Evolutionary conservation across 2,888 invertebrate genomes (phyloP).

Genomic region (Apoderus coryli): DNA sequence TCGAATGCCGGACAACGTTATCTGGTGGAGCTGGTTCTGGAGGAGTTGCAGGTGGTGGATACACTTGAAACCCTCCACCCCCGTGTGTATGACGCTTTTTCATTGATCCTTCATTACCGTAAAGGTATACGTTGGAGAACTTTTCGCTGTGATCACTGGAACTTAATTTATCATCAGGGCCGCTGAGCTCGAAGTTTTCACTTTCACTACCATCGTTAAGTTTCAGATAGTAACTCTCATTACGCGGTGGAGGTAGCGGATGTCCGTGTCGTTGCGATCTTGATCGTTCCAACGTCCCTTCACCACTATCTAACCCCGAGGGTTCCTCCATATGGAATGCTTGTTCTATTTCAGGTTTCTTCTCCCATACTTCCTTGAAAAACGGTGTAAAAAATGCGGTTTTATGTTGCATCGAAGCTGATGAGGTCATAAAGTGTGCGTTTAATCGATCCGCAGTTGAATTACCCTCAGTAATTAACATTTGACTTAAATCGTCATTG

Average conservation of each 20-base stretch:
- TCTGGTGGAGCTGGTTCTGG: conserved; percentile 77
- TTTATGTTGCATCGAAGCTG: conserved; percentile 71
- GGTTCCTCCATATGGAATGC: conserved; percentile 78
- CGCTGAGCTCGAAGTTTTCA: conserved; percentile 49
- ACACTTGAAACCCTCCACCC: conserved; percentile 59
- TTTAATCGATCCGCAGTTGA: conserved; percentile 77
- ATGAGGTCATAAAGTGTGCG: conserved; percentile 86
- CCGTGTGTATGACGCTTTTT: conserved; percentile 23
- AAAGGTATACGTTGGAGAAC: conserved; percentile 46
- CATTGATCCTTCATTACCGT: conserved; percentile 42
- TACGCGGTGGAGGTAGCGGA: conserved; percentile 53
- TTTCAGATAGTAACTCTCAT: conserved; percentile 66
- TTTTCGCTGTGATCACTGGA: conserved; percentile 56
- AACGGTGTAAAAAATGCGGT: conserved; percentile 91
- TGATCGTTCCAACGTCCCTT: conserved; percentile 56
- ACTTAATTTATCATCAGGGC: conserved; percentile 40
- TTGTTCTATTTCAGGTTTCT: conserved; percentile 87
- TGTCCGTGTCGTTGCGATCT: conserved; percentile 42
- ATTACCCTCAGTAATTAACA: conserved; percentile 85
- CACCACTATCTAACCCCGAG: conserved; percentile 44
- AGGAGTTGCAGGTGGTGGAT: conserved; percentile 71
- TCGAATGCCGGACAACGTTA: conserved; percentile 39
- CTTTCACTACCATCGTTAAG: conserved; percentile 44
- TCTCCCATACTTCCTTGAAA: conserved; percentile 93
- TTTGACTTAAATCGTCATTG: conserved; percentile 76